Evolutionary conservation across 2,888 invertebrate genomes (phyloP).

Genomic region (Eupeodes latifasciatus): DNA sequence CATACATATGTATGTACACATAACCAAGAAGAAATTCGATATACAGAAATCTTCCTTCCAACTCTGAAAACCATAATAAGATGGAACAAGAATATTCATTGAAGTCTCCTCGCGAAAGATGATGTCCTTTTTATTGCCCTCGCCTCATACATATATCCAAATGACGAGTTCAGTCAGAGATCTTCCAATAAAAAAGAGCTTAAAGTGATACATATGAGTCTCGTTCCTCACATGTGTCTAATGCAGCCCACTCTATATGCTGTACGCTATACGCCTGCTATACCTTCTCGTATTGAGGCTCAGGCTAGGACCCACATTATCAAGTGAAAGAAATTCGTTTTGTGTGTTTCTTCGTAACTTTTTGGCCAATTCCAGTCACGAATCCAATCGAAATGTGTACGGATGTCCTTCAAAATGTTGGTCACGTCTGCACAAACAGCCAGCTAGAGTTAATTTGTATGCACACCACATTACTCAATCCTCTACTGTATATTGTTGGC

Average conservation of each 20-base stretch:
- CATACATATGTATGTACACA: too few relatives aligned
- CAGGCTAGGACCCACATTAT: slow-evolving; percentile 61
- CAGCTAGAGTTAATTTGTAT: slow-evolving; percentile 67
- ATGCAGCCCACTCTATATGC: slow-evolving; percentile 18
- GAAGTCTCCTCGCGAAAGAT: slow-evolving; percentile 37
- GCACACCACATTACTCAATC: slow-evolving; percentile 63
- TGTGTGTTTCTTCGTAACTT: slow-evolving; percentile 45
- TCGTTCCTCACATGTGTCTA: slow-evolving; percentile 22
- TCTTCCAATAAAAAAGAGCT: slow-evolving; percentile 70
- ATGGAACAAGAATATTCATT: slow-evolving; percentile 29
- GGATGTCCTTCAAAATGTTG: slow-evolving; percentile 76
- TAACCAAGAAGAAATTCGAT: background rate
- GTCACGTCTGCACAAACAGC: slow-evolving; percentile 71
- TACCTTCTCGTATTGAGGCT: slow-evolving; percentile 11
- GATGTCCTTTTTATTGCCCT: slow-evolving; percentile 67
- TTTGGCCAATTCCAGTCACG: slow-evolving; percentile 74
- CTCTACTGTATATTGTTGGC: slow-evolving; percentile 49
- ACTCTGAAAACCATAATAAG: background rate
- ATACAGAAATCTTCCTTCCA: slow-evolving; percentile 9
- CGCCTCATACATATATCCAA: slow-evolving; percentile 54
- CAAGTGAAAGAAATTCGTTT: slow-evolving; percentile 67
- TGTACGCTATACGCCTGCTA: background rate
- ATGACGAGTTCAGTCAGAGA: slow-evolving; percentile 52
- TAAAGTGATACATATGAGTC: slow-evolving; percentile 73
- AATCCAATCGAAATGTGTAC: slow-evolving; percentile 76